Percentiles rank a stretch among this genome's conserved stretches.
phyloP scores from a whole-genome alignment of 2,113 vertebrate species.

The Ia io region DNA sequence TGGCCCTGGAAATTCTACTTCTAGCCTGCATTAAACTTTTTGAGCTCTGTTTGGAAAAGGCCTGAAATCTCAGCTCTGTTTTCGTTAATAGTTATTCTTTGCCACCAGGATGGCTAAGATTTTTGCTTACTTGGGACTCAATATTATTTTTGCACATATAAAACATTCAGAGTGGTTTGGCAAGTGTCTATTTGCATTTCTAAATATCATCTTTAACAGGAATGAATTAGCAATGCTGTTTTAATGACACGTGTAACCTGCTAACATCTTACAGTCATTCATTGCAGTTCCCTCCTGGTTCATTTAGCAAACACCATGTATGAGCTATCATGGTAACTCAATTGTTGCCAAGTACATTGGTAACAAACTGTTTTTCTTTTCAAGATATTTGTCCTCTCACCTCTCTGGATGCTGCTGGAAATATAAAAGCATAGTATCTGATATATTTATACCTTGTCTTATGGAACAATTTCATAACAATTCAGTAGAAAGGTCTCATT shows the following conservation, averaged over 20 bases:
- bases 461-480: background rate
- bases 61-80: background rate
- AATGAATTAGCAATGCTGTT: background rate
- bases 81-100: background rate
- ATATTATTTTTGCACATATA: background rate
- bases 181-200: background rate
- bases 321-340: background rate
- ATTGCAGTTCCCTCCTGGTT: background rate
- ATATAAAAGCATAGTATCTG: background rate
- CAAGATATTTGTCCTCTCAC: background rate
- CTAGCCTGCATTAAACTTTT: background rate
- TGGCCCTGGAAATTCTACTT: background rate
- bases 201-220: background rate
- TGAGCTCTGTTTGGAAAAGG: background rate
- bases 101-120: background rate
- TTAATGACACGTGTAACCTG: background rate
- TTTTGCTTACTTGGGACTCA: constrained; percentile 27
- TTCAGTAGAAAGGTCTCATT: background rate
- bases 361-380: constrained; percentile 1
- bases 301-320: background rate
- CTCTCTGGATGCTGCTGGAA: background rate
- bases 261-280: background rate
- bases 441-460: constrained; percentile 1
- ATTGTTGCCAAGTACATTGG: background rate
- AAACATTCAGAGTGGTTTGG: background rate